Conservation (phyloP, 2,113 vertebrate genomes). For the mouse (Mus musculus) region DNA sequence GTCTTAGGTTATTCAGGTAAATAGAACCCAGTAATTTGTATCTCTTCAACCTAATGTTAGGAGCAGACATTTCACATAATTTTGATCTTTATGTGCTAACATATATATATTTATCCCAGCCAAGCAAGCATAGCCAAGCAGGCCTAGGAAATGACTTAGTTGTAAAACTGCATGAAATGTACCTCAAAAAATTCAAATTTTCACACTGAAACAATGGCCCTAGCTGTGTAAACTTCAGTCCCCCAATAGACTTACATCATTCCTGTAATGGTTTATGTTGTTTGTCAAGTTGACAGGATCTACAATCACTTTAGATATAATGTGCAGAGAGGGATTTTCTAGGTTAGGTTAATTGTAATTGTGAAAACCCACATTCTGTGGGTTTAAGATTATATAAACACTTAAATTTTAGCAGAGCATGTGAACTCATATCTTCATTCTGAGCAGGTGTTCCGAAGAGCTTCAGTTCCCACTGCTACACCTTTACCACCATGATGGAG, state of each 20-base stretch:
- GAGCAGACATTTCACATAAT: neutral
- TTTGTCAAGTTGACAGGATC: too few relatives aligned
- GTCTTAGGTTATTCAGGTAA: neutral
- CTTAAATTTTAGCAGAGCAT: neutral
- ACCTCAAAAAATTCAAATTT: neutral
- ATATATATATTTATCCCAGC: too few relatives aligned
- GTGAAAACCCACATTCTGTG: too few relatives aligned
- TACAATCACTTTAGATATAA: neutral
- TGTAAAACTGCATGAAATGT: neutral
- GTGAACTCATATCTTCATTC: neutral
- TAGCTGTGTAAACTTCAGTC: neutral
- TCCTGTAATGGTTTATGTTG: neutral
- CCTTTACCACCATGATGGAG: neutral
- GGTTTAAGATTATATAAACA: neutral
- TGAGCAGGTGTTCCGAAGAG: neutral
- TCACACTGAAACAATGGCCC: neutral
- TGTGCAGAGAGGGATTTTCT: neutral
- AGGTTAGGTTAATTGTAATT: neutral
- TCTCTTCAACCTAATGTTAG: neutral
- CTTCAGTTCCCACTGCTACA: too few relatives aligned
- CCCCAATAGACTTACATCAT: accelerated
- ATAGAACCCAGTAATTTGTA: neutral
- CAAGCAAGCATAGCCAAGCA: too few relatives aligned
- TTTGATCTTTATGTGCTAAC: neutral
- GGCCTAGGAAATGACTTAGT: too few relatives aligned